Percentiles rank a stretch among this genome's conserved stretches.
Evolutionary conservation across 1,140 invertebrate genomes (phyloP).

Genomic region (Drosophila nebulosa): DNA sequence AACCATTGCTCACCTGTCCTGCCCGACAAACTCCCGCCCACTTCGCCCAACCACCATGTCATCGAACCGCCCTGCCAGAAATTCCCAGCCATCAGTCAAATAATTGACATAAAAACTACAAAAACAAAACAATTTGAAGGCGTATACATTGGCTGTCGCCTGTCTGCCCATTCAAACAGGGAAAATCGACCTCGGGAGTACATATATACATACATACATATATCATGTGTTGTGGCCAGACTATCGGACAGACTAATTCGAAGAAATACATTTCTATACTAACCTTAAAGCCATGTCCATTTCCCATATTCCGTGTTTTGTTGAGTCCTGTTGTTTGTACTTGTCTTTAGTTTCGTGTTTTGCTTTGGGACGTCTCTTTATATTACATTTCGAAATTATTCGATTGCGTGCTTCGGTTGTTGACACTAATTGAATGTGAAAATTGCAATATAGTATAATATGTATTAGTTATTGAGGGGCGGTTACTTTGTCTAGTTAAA

Average conservation of each 20-base stretch:
- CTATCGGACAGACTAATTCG: neutral
- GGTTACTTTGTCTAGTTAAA: constrained; percentile 18
- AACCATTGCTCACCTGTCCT: constrained; percentile 22
- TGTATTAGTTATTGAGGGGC: constrained; percentile 22
- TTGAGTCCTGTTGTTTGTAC: constrained; percentile 11
- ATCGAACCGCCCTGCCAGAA: constrained; percentile 17
- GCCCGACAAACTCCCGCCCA: constrained; percentile 12
- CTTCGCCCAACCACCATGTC: neutral
- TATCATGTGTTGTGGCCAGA: constrained; percentile 27
- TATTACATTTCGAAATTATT: constrained; percentile 52
- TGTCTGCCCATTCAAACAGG: constrained; percentile 20
- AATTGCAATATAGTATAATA: constrained; percentile 44
- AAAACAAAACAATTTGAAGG: constrained; percentile 16
- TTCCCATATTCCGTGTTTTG: neutral
- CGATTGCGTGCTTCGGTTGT: constrained; percentile 65
- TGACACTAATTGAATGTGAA: constrained; percentile 56
- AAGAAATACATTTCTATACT: neutral
- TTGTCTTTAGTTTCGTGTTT: constrained; percentile 25
- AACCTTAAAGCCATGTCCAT: constrained; percentile 33
- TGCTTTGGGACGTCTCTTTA: neutral
- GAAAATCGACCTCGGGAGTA: constrained; percentile 1
- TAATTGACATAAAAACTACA: constrained; percentile 2
- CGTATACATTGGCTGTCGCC: constrained; percentile 7
- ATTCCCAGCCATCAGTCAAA: constrained; percentile 26
- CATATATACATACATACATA: too few relatives aligned